phyloP scores from a whole-genome alignment of 2,888 invertebrate species.

The Rutpela maculata region DNA sequence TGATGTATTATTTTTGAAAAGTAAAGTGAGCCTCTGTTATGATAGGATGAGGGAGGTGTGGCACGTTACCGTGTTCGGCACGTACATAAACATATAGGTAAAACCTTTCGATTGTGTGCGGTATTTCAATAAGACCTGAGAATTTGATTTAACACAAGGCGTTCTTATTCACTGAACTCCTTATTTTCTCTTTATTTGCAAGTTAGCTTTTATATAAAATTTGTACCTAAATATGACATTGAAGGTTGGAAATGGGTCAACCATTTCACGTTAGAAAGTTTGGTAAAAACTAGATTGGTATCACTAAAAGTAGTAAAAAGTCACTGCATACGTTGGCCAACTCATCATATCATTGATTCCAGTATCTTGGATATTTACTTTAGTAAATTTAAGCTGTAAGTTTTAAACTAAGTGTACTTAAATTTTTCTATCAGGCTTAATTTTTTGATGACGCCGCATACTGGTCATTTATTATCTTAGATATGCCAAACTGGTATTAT shows the following conservation, averaged over 20 bases:
- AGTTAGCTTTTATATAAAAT: background rate
- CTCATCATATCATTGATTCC: too few relatives aligned
- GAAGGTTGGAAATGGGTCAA: background rate
- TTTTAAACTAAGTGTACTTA: too few relatives aligned
- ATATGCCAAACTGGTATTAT: too few relatives aligned
- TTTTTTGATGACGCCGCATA: too few relatives aligned
- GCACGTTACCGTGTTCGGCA: slow-evolving; percentile 30
- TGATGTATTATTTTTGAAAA: slow-evolving; percentile 32
- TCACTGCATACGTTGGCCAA: too few relatives aligned
- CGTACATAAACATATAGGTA: slow-evolving; percentile 35
- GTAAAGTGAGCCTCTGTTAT: slow-evolving; percentile 31
- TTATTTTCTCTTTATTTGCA: background rate
- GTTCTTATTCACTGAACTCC: slow-evolving; percentile 9
- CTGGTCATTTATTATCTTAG: too few relatives aligned
- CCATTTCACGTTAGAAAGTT: too few relatives aligned
- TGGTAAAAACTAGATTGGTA: too few relatives aligned
- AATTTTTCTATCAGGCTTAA: too few relatives aligned
- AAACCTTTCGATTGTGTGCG: slow-evolving; percentile 7
- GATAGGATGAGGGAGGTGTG: slow-evolving; percentile 34
- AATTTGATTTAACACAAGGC: slow-evolving; percentile 13
- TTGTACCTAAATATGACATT: background rate
- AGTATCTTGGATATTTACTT: too few relatives aligned
- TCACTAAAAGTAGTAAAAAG: too few relatives aligned
- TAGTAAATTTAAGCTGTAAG: too few relatives aligned
- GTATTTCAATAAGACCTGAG: background rate